Base-by-base conservation (phyloP, 2,113 vertebrate genomes). In the Semnornis frantzii region DNA sequence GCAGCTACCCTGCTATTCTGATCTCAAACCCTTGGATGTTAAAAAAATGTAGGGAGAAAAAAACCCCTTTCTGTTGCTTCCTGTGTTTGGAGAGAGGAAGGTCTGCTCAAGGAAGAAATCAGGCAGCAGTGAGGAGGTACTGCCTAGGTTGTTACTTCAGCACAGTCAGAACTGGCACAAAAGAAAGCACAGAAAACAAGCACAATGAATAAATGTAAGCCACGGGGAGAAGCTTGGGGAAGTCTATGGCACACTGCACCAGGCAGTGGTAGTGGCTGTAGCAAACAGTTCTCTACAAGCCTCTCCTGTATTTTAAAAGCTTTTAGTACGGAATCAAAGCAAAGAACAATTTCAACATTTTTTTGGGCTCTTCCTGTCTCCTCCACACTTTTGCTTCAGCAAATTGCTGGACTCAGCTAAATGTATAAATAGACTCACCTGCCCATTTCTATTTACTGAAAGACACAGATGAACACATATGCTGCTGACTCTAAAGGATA, bases 391-490 rank as follows among this genome's bases (percentile, higher is more conserved):
- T 64, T 81, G 23, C 77, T 93, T 82, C 69, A 88, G n/a, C 15
- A 75, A 75, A 34, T 27, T 44, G 87, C 89, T 92, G 87, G 89
- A 52, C 54, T 92, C 84, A 69, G 34, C 70, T 65, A 24, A 74
- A 37, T 20, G 7, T 65, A 75, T 64, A 75, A 95, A 89, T 78
- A 90, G 73, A 46, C 58, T 52, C 33, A 75, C 57, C 31, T 71
- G 58, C 48, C 77, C 69, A 8, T 86, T 80, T 83, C 60, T 75
- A 58, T 75, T 57, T 79, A 50, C 66, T 2, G 18, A 70, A 69
- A 76, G 64, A 34, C 77, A 50, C 62, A 54, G 81, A 71, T 33
- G 70, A 84, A 90, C 48, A 63, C 88, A 64, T 37, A 31, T 3
- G 28, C 57, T 84, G 73, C 93, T 78, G 81, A 85, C 77, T 94